Conservation (phyloP, 2,888 invertebrate genomes). For the Apeira syringaria region DNA sequence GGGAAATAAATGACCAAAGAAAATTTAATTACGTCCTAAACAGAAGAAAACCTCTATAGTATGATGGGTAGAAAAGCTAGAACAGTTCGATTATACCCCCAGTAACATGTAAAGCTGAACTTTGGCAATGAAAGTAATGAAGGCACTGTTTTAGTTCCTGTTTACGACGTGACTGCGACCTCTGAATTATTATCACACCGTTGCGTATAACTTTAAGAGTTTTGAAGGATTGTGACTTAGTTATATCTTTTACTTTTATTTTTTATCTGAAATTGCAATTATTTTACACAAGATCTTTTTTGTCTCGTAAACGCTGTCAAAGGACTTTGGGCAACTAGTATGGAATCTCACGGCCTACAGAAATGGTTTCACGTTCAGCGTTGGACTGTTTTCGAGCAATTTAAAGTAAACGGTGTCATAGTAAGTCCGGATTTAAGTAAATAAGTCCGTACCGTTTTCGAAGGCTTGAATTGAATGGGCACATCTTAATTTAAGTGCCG, state of each 20-base stretch:
- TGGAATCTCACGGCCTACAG: too few relatives aligned
- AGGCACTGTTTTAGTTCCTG: slow-evolving; percentile 46
- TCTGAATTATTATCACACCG: slow-evolving; percentile 35
- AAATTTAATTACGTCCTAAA: too few relatives aligned
- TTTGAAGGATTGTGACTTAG: too few relatives aligned
- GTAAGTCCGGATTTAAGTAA: slow-evolving; percentile 41
- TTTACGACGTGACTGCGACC: slow-evolving; percentile 45
- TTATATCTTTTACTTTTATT: too few relatives aligned
- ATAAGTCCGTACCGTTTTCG: slow-evolving; percentile 43
- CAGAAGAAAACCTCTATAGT: too few relatives aligned
- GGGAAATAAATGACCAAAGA: too few relatives aligned
- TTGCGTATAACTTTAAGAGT: too few relatives aligned
- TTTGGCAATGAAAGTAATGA: slow-evolving; percentile 52
- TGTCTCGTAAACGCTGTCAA: too few relatives aligned
- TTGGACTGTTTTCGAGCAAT: slow-evolving; percentile 7
- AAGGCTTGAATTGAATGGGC: slow-evolving; percentile 44
- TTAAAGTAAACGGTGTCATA: slow-evolving; percentile 33
- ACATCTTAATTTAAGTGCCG: slow-evolving; percentile 51
- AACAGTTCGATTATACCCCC: slow-evolving; percentile 58
- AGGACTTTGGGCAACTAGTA: too few relatives aligned
- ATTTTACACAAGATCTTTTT: too few relatives aligned
- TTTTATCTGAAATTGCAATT: too few relatives aligned
- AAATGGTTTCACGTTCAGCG: slow-evolving; percentile 3
- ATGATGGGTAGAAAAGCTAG: too few relatives aligned
- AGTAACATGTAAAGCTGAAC: slow-evolving; percentile 50